Base-by-base conservation (phyloP, 2,113 vertebrate genomes). In the Saccopteryx leptura region DNA sequence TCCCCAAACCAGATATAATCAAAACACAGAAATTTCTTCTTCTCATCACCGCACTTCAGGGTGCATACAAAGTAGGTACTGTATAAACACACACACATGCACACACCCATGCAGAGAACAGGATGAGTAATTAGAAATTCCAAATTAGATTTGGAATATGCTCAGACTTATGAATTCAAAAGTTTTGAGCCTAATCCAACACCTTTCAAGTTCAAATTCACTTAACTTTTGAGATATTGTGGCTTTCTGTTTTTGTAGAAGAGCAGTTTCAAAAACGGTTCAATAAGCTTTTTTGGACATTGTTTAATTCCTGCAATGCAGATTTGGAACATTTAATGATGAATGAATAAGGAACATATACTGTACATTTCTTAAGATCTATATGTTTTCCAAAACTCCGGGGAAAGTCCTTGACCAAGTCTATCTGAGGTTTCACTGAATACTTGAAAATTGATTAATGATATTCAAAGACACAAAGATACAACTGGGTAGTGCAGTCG, bases 381-480 rank as follows among this genome's bases (percentile, higher is more conserved):
- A 33, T 68, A 88, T 48, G 61, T 78, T 97, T 95, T 94, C 85
- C 72, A 93, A 96, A 74, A n/a, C 61, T 88, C 74, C 50, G 75
- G 33, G 52, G 61, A 58, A 89, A 91, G 5, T 19, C 26, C 74
- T 71, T 82, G 68, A 56, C 86, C 58, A 88, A 15, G 1, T 96
- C 58, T 82, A 92, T 71, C 85, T 91, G 74, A 50, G 82, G 81
- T 95, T 94, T 97, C 58, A 39, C 4, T 61, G 96, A 83, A 54
- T 75, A 60, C 58, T 87, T 94, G 65, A 93, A 94, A 94, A 94
- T 76, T 18, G 72, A 63, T 89, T 86, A 68, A 91, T 65, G 74
- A 91, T 65, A n/a, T 96, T 95, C 81, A 86, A 82, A 96, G 79
- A 91, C 82, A 74, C 50, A 96, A 85, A 96, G 78, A 79, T 93